phyloP scores from a whole-genome alignment of 37 sponge, comb jelly and placozoan genomes.

The Ianthella basta region DNA sequence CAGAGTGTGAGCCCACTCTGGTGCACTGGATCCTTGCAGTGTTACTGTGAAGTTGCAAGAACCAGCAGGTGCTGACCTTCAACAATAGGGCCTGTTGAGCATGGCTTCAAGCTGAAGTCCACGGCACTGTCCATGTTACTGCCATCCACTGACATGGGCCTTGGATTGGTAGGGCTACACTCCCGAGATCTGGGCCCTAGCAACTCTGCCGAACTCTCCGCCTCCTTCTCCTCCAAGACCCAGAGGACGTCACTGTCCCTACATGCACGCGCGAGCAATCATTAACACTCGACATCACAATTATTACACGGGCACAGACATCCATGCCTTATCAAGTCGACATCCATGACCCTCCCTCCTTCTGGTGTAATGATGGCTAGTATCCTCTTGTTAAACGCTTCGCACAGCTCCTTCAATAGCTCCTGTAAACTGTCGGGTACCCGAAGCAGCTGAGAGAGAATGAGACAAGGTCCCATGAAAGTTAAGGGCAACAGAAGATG shows the following conservation, averaged over 20 bases:
- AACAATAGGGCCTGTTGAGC: background rate
- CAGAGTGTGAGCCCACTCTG: too few species aligned
- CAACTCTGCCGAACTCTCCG: background rate
- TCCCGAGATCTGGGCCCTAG: background rate
- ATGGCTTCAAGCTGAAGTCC: conserved; percentile 20
- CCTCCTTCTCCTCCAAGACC: background rate
- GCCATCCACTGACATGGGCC: too few species aligned
- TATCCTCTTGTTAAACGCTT: background rate
- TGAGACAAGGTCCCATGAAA: background rate
- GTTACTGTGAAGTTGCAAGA: background rate
- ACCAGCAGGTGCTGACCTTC: background rate
- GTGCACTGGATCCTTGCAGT: too few species aligned
- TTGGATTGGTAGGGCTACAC: background rate
- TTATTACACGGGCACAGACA: too few species aligned
- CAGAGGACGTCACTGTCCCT: conserved; percentile 15
- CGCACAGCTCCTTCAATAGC: background rate
- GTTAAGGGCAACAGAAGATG: background rate
- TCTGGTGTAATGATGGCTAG: background rate
- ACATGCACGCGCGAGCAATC: too few species aligned
- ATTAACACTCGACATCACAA: too few species aligned
- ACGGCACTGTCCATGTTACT: background rate
- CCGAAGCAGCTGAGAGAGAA: background rate
- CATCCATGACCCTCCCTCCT: conserved; percentile 16
- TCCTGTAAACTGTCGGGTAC: background rate
- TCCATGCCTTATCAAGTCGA: conserved; percentile 14